Conservation (phyloP, 2,888 invertebrate species). For the Arge pagana region DNA sequence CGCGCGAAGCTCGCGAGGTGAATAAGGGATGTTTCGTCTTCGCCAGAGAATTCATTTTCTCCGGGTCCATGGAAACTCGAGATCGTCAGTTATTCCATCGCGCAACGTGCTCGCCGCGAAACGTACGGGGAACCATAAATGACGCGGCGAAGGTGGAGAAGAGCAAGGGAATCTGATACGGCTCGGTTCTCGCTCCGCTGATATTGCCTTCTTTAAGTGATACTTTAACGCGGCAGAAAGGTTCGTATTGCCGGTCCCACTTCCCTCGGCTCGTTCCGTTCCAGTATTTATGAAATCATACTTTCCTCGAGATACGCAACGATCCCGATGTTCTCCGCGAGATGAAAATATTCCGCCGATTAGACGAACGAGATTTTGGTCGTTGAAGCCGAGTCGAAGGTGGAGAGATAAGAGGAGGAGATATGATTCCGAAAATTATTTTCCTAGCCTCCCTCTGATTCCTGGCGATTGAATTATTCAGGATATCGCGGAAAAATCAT, state of each 20-base stretch:
- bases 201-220: conserved; percentile 20
- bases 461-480: too few relatives aligned
- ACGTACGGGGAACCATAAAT: too few relatives aligned
- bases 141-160: too few relatives aligned
- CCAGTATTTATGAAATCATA: conserved; percentile 24
- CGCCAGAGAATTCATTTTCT: too few relatives aligned
- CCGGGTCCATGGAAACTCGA: too few relatives aligned
- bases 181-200: conserved; percentile 9
- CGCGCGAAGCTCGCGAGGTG: too few relatives aligned
- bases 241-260: conserved; percentile 17
- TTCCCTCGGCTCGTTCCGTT: conserved; percentile 10
- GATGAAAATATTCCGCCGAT: conserved; percentile 10
- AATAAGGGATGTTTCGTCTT: too few relatives aligned
- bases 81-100: too few relatives aligned
- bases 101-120: too few relatives aligned
- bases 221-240: conserved; percentile 19
- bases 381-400: background rate
- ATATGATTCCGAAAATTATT: background rate
- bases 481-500: conserved; percentile 1
- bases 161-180: conserved; percentile 21
- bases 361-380: conserved; percentile 14
- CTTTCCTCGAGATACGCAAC: conserved; percentile 5
- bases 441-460: background rate
- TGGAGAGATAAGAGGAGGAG: background rate
- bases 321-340: conserved; percentile 2